phyloP scores from a whole-genome alignment of 2,797 vertebrate species.

The Chloroceryle amazona region DNA sequence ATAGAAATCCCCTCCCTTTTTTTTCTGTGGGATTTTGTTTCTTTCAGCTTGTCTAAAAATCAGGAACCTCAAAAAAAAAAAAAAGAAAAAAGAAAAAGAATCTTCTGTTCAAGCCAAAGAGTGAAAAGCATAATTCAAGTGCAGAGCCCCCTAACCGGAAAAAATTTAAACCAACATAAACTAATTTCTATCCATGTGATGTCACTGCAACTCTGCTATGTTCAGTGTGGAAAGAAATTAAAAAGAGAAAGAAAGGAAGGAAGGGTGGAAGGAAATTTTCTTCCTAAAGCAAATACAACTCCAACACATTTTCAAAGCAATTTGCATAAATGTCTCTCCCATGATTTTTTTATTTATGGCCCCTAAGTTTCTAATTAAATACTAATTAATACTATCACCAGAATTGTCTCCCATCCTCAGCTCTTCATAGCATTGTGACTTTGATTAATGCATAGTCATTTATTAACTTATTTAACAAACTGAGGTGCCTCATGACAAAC shows the following conservation, averaged over 20 bases:
- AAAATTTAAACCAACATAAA: constrained; percentile 55
- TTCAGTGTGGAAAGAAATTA: neutral
- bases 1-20: neutral
- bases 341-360: constrained; percentile 89
- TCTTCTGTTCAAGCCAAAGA: constrained; percentile 31
- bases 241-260: neutral
- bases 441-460: constrained; percentile 96
- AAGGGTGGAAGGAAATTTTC: neutral
- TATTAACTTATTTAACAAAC: constrained; percentile 94
- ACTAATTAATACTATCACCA: constrained; percentile 96
- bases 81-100: too few species aligned
- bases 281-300: constrained; percentile 73
- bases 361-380: constrained; percentile 97
- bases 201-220: constrained; percentile 29
- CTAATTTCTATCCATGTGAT: constrained; percentile 22
- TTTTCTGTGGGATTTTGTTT: neutral
- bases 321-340: constrained; percentile 81
- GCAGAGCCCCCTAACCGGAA: constrained; percentile 41
- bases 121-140: constrained; percentile 45
- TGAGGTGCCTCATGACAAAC: constrained; percentile 88
- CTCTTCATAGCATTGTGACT: constrained; percentile 91
- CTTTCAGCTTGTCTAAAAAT: neutral
- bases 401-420: constrained; percentile 88
- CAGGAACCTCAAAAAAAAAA: neutral
- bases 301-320: constrained; percentile 66